A percentile compares a stretch with the other conserved stretches of the same genome.
Conservation (phyloP, 2,113 vertebrate species). For the Tachycineta bicolor region DNA sequence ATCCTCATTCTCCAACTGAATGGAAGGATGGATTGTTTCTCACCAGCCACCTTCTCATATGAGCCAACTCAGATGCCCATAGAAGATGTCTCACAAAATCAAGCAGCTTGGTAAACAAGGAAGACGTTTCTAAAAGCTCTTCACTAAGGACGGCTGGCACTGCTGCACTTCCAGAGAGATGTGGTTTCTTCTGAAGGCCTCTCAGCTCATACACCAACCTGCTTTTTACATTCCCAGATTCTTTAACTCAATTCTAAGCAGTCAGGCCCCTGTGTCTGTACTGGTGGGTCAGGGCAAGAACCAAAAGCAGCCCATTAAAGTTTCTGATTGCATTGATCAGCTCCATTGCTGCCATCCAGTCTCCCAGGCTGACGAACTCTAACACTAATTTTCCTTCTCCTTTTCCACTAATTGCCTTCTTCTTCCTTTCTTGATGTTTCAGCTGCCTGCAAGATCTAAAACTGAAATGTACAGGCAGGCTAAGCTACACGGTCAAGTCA, state of each 20-base stretch:
- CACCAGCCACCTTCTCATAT: slow-evolving; percentile 70
- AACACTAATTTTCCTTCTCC: neutral
- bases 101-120: neutral
- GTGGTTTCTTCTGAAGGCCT: neutral
- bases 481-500: neutral
- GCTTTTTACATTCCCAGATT: neutral
- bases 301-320: neutral
- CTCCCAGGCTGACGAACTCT: neutral
- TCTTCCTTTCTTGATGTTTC: neutral
- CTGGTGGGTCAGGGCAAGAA: neutral
- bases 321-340: neutral
- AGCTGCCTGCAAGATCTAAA: neutral
- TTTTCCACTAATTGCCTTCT: neutral
- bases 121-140: neutral
- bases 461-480: neutral
- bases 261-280: neutral
- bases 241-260: neutral
- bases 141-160: accelerated
- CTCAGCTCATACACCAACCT: neutral
- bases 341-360: neutral
- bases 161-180: neutral
- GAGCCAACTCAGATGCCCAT: slow-evolving; percentile 65
- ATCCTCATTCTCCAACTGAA: slow-evolving; percentile 71
- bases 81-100: neutral
- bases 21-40: slow-evolving; percentile 63